Evolutionary conservation across 2,888 invertebrate species (phyloP), one percentile per base, ranked within the genome.

Genomic region (Thera britannica): DNA sequence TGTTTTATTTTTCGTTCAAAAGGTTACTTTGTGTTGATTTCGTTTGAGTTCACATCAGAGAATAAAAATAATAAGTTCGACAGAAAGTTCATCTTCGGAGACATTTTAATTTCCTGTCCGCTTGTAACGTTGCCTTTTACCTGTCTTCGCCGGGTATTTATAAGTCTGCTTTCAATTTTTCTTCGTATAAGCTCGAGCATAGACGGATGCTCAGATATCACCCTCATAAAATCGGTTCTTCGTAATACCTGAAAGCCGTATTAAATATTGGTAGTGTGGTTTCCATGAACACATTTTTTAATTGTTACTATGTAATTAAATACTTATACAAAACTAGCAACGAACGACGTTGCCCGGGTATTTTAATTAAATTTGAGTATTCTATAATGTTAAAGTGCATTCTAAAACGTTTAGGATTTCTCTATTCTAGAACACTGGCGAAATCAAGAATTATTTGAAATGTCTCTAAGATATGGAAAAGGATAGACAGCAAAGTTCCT

Each of bases 191-290:
- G 71, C 35, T 83, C 77, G 23, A 88, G 79, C 81, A 85, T 83
- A 1, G 9, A 46, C 0, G 92, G 90, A 71, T 92, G 88, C 68
- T 92, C 92, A 0, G 80, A 72, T 82, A 92, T 88, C 2, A 83
- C 87, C 67, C 89, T 79, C 87, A 93, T 87, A 58, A 93, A 93
- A 73, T 92, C 92, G 1, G 90, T 91, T 67, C 93, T 79, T 8
- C 82, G 84, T 62, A 93, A 80, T 61, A 90, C 87, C 93, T 92
- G 71, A 69, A 72, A 70, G 12, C n/a, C 11, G 58, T 60, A 62
- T 69, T 64, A 54, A 62, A 52, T 34, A 9, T 34, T 4, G 34
- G 52, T 52, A 34, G 23, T 8, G 34, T 4, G 38, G 1, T 41
- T 41, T 41, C 41, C 41, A 41, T 41, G 7, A 41, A 41, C 41